Evolutionary conservation across 2,113 vertebrate genomes (phyloP), one percentile per base, ranked within the genome.

Genomic region (Notechis scutatus): DNA sequence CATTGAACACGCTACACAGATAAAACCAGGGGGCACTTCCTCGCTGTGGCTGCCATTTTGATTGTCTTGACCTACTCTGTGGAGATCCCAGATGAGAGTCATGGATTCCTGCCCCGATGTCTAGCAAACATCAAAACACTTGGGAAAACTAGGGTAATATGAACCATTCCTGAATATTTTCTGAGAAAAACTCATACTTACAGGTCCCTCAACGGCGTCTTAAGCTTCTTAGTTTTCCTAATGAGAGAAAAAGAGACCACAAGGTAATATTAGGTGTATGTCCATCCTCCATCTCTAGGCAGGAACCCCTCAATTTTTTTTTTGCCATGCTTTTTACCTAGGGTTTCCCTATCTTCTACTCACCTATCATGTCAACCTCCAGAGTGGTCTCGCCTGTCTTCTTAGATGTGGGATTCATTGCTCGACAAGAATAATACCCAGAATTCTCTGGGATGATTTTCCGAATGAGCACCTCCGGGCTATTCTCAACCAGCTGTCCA

Each of bases 401-500:
- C 0, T 7, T 18, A 20, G 74, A 81, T 18, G 0, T 20, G 34
- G 34, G 34, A 39, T 81, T 81, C 7, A 0, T 42, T 39, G 74
- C 74, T 9, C 0, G 18, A 81, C 74, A 81, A 39, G 34, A 3
- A 1, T 81, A 81, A 21, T 81, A 9, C 34, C 74, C 74, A 42
- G 34, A 39, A 20, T 81, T 9, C 2, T 39, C 18, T 21, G 2
- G 0, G 15, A 1, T 1, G 34, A 81, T 81, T 9, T 21, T 5
- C 6, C 1, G 34, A 81, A 0, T 1, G 18, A 81, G 2, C 34
- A 81, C 34, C 34, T 0, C 0, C 5, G 69, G 69, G 15, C 1
- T 39, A 1, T 5, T 15, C 15, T 0, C 0, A 74, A 74, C 0
- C 39, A 0, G 6, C 2, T 1, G 1, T 8, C 74, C 74, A 81